Conservation (phyloP, 2,888 invertebrate species). For the Mystacides longicornis region DNA sequence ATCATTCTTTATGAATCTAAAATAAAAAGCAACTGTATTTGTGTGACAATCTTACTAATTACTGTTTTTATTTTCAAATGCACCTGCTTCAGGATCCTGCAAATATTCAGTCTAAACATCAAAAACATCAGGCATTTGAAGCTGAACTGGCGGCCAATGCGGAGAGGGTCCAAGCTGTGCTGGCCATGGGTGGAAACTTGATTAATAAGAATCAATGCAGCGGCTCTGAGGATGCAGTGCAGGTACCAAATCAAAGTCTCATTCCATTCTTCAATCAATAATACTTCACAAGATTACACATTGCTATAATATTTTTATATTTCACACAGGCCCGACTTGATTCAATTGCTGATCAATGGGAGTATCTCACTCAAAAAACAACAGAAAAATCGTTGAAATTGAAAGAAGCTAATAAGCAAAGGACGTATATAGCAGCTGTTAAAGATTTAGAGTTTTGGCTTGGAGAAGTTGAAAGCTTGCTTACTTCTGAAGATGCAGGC, state of each 20-base stretch:
- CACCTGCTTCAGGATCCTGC: slow-evolving; percentile 60
- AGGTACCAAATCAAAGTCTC: slow-evolving; percentile 43
- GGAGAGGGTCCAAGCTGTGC: slow-evolving; percentile 91
- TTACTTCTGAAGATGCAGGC: slow-evolving; percentile 94
- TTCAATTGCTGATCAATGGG: slow-evolving; percentile 98
- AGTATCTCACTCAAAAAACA: slow-evolving; percentile 94
- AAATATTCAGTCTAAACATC: slow-evolving; percentile 98
- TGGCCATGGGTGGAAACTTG: slow-evolving; percentile 90
- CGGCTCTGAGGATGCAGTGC: slow-evolving; percentile 96
- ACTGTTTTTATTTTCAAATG: not conserved
- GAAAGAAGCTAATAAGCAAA: slow-evolving; percentile 98
- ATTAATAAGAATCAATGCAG: slow-evolving; percentile 96
- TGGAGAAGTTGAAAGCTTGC: slow-evolving; percentile 93
- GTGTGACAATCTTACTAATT: not conserved
- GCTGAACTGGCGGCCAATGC: slow-evolving; percentile 98
- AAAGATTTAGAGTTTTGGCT: slow-evolving; percentile 99
- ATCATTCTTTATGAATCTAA: not conserved
- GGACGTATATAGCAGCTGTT: slow-evolving; percentile 98
- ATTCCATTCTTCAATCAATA: slow-evolving; percentile 10
- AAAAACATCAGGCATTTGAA: slow-evolving; percentile 99
- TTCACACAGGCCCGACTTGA: slow-evolving; percentile 58
- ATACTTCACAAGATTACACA: not conserved
- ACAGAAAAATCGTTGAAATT: slow-evolving; percentile 96
- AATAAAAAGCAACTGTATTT: not conserved
- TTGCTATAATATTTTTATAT: too few species aligned